A percentile compares a stretch with the other conserved stretches of the same genome.
Evolutionary conservation across 92 coral and sea anemone genomes (phyloP).

Genomic region (Porites evermanni): DNA sequence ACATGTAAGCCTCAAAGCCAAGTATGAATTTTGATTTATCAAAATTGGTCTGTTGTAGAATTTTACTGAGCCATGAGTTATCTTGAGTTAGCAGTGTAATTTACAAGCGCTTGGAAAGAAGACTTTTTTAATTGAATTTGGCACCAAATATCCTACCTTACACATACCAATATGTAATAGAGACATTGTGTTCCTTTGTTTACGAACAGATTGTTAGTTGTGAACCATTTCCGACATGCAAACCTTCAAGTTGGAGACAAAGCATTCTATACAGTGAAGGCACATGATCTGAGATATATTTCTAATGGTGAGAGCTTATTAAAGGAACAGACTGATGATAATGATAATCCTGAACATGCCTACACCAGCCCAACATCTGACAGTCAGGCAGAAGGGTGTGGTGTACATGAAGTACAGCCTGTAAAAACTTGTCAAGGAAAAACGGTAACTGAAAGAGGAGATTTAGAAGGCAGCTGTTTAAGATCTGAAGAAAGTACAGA

Average conservation of each 20-base stretch:
- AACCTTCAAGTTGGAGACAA: constrained; percentile 97
- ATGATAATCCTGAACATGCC: constrained; percentile 9
- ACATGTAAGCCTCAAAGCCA: no score
- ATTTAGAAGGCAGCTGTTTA: not conserved
- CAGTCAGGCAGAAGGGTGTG: constrained; percentile 33
- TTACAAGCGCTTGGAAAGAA: no score
- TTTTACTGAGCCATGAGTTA: no score
- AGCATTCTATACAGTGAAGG: constrained; percentile 91
- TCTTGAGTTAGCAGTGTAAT: no score
- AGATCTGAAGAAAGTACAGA: constrained; percentile 23
- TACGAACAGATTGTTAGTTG: constrained; percentile 68
- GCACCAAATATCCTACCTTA: no score
- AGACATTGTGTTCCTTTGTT: not conserved
- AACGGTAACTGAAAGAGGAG: not conserved
- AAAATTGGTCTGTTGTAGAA: no score
- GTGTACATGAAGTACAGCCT: constrained; percentile 6
- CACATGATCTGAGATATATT: constrained; percentile 45
- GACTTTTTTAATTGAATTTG: no score
- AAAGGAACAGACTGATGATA: constrained; percentile 8
- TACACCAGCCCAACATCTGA: constrained; percentile 21
- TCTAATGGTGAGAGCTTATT: not conserved
- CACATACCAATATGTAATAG: no score
- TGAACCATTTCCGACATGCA: constrained; percentile 89
- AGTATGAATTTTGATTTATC: no score
- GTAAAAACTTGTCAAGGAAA: not conserved